Base-by-base conservation (phyloP, 2,113 vertebrate species). In the Chlorodrepanis virens region DNA sequence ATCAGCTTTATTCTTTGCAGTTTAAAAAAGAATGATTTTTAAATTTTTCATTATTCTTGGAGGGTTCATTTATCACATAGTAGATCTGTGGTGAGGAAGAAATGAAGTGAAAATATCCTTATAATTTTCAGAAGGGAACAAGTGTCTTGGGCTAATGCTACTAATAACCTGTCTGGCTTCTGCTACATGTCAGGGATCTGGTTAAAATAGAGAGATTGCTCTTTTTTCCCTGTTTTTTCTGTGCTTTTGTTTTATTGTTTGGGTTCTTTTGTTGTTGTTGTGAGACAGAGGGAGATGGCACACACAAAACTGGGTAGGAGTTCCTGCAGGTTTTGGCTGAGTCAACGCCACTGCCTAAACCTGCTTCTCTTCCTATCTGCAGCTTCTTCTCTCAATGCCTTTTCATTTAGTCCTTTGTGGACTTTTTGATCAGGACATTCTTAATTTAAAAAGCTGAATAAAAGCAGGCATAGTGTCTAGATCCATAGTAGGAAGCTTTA, bases 331-430 rank as follows among this genome's bases (percentile, higher is more conserved):
- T 37, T 93, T 76, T 75, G 47, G 7, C 44, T 56, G 44, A 71
- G n/a, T 82, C 61, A 71, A 35, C 0, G 1, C 47, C 0, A 0
- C 52, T 87, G n/a, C n/a, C 47, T 68, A 29, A 81, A 91, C 52
- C 25, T 60, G 31, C 37, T 56, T 91, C 47, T 61, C 25, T 76
- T 69, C 33, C 31, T 3, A 7, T 67, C 69, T 87, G 35, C n/a
- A 45, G 17, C 44, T 87, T 80, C 44, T 65, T 23, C 59, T 75
- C 57, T 91, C 21, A 31, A 3, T 40, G 22, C 33, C 44, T 89
- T 67, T 79, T 90, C 22, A 57, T 74, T 83, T 84, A 67, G 24
- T 16, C n/a, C 40, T 60, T 71, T 1, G 3, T 84, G 84, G 40
- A 37, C 37, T 67, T 82, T 21, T 90, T 64, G 24, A 47, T 82